Base-by-base conservation (phyloP, 2,797 vertebrate species). In the Typhlichthys eigenmanni region DNA sequence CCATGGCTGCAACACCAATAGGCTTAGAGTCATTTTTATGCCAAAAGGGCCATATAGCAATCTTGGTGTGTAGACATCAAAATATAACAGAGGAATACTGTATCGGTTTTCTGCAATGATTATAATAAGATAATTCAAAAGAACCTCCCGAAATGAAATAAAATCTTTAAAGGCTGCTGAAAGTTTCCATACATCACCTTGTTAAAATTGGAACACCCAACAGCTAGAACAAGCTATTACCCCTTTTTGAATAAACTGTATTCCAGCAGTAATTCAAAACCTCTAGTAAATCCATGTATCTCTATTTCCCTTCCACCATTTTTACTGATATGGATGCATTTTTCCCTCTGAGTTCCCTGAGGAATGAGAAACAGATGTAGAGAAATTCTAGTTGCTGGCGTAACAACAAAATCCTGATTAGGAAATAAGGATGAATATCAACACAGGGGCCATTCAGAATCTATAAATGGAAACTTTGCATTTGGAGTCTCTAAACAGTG, bases 301-400 rank as follows among this genome's bases (percentile, higher is more conserved):
- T 78, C 80, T 76, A 71, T 88, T 84, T 83, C 68, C 71, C 72
- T 60, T 74, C 74, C 63, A 68, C 70, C 82, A 90, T 85, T 79
- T 85, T 84, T 67, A 69, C 75, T 66, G 75, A 90, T 86, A 84
- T 78, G 60, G 62, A 79, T 76, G 64, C 64, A 78, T 88, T 87
- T 76, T 82, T 69, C 77, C 60, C 62, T 71, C 71, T 0, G 13
- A 65, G 53, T 65, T 65, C 67, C 53, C 13, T 0, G 1, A 76
- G 38, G 69, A 91, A 92, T 87, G 76, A 88, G 78, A 89, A 91
- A 84, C 88, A 92, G 79, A 91, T 92, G 90, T 78, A 83, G 60
- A 60, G 75, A 78, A 88, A 78, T 66, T 61, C 71, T 43, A 79
- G 58, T 29, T 29, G 13, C 59, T 72, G 69, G 68, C 68, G 58